A percentile compares a stretch with the other conserved stretches of the same genome.
These are phyloP conservation scores for Cecidostiba fungosa DNA, from an alignment of 2,888 invertebrate species.

Conservation along the genomic window DNA sequence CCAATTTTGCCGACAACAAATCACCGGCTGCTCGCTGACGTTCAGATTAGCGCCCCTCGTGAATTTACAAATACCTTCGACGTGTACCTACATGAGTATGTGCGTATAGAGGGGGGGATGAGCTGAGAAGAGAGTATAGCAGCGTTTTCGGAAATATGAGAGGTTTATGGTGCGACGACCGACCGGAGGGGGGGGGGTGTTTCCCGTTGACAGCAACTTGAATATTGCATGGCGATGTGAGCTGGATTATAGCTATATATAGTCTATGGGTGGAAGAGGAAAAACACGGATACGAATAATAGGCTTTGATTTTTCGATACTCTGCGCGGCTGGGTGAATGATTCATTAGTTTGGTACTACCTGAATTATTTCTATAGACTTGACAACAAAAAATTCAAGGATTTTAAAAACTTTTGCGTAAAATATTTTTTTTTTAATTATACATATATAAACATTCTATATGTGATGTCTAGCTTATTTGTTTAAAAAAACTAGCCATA, in stretches of 20 bases:
- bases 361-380: no score
- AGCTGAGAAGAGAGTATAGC: neutral
- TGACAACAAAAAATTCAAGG: no score
- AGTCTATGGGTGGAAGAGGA: neutral
- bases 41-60: conserved; percentile 13
- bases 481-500: no score
- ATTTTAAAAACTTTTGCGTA: no score
- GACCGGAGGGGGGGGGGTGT: no score
- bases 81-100: neutral
- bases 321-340: no score
- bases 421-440: no score
- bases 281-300: neutral
- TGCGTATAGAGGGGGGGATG: neutral
- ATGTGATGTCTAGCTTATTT: no score
- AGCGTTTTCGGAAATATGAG: neutral
- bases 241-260: neutral
- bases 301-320: neutral
- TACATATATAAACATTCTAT: no score
- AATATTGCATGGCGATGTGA: conserved; percentile 3
- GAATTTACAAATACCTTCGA: conserved; percentile 37
- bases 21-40: neutral
- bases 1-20: conserved; percentile 44
- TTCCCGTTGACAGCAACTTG: neutral
- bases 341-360: no score
- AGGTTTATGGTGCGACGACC: neutral